Evolutionary conservation across 2,797 vertebrate species (phyloP), one percentile per base, ranked within the genome.

Genomic region (Gouania willdenowi): DNA sequence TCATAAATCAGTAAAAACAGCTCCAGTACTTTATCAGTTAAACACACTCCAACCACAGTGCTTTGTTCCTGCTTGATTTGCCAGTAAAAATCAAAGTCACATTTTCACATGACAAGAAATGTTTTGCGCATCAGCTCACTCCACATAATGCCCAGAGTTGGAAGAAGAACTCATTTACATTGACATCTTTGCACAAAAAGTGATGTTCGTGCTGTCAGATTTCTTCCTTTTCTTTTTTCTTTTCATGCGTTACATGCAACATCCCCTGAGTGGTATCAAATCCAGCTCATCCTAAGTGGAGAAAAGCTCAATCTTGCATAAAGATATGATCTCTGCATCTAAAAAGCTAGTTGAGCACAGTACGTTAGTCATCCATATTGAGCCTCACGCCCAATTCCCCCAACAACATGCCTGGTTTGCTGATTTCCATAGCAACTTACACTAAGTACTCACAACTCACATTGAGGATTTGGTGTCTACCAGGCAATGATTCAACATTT

Each of bases 371-470:
- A 74, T 66, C 66, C 48, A 51, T 48, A 64, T 39, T 17, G 5
- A 31, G 12, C 41, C 49, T 31, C 36, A 41, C 39, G 26, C 10
- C 42, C 26, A 62, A 61, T 62, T 63, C 47, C 51, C 51, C 27
- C 17, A 46, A 36, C 46, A 58, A 43, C 33, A 58, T 43, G 30
- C 5, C 38, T 47, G 18, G 26, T 43, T 65, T 2, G 4, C 39
- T 41, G 61, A 74, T 79, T 67, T 42, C 68, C 63, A 70, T 67
- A 55, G 64, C 53, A 75, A 75, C 70, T 51, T 55, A 47, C 3
- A 42, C 20, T 44, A 61, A 77, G 32, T 44, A 59, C 35, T 61
- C 44, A 30, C 48, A 63, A 47, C 37, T 60, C 40, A 33, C 27
- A 56, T 41, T 26, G 37, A 52, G 54, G 48, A 71, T 59, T 66